Conservation (phyloP, 2,113 vertebrate species). For the Dasyornis broadbenti region DNA sequence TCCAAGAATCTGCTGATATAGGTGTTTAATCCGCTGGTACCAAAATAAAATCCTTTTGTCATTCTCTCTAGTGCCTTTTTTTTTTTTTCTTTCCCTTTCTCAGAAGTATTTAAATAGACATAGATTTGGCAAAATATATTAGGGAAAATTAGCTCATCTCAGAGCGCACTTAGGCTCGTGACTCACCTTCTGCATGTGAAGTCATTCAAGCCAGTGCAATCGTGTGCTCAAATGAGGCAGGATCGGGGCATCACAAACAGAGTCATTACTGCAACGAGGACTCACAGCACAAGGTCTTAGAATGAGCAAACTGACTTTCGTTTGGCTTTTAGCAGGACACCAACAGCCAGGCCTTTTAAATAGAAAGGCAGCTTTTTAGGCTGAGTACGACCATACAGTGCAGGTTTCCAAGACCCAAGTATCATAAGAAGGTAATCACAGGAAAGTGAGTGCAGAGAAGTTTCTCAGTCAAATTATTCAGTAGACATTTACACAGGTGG, state of each 20-base stretch:
- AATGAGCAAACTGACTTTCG: neutral
- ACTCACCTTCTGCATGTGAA: constrained; percentile 11
- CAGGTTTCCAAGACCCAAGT: neutral
- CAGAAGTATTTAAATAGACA: constrained; percentile 19
- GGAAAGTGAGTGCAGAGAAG: neutral
- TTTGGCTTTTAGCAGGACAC: neutral
- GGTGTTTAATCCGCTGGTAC: neutral
- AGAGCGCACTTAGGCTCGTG: neutral
- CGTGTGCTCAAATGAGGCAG: neutral
- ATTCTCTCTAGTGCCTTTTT: neutral
- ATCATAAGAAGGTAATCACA: neutral
- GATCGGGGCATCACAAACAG: neutral
- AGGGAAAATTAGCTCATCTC: constrained; percentile 36
- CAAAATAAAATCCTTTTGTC: constrained; percentile 32
- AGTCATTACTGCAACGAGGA: neutral
- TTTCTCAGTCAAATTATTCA: neutral
- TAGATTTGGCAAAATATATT: neutral
- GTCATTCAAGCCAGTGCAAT: neutral
- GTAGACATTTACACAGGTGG: neutral
- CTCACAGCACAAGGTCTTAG: neutral
- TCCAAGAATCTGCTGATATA: neutral
- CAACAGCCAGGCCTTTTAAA: neutral
- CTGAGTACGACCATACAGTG: neutral
- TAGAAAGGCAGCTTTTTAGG: neutral
- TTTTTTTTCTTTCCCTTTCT: neutral